Evolutionary conservation across 1,140 invertebrate genomes (phyloP), one percentile per base, ranked within the genome.

Genomic region (Lordiphosa collinella): DNA sequence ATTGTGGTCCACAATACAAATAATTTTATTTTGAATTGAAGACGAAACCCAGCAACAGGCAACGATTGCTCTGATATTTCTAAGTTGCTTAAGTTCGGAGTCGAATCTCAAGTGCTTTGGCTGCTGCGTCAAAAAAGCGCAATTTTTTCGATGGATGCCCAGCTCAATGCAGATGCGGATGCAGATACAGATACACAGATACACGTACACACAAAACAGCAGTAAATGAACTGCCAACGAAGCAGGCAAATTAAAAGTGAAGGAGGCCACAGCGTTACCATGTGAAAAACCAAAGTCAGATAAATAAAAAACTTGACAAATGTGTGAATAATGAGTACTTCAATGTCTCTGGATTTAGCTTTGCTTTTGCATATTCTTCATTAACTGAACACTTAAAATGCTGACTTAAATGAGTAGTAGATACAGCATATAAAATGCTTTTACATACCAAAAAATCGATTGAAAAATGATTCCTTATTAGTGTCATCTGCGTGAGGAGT

Each of bases 401-500:
- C 48, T 54, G 43, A 49, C 36, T 52, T 49, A 50, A 44, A 56
- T 49, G 52, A 61, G 44, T 8, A 29, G 25, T 7, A 50, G 29
- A 41, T 57, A 16, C 22, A 34, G 41, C 25, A 34, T 14, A 66
- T 22, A 52, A 51, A 44, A 38, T 44, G 52, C 55, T 16, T 68
- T 75, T 82, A 82, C 76, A 69, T 82, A 82, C 76, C 76, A 84
- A 84, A 82, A 67, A 82, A 82, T 72, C 76, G 76, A 76, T 84
- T 57, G 62, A 84, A 84, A 82, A 82, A 82, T 82, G 76, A 82
- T 72, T 82, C 76, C 76, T 76, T 68, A 46, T 68, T 84, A 71
- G 67, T 76, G 78, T 84, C 76, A 71, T 82, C 76, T 82, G 76
- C 78, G 61, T 75, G 54, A 47, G 71, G 71, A 59, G 58, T 67